Conservation (phyloP, 2,888 invertebrate species). For the Amphipoea lucens region DNA sequence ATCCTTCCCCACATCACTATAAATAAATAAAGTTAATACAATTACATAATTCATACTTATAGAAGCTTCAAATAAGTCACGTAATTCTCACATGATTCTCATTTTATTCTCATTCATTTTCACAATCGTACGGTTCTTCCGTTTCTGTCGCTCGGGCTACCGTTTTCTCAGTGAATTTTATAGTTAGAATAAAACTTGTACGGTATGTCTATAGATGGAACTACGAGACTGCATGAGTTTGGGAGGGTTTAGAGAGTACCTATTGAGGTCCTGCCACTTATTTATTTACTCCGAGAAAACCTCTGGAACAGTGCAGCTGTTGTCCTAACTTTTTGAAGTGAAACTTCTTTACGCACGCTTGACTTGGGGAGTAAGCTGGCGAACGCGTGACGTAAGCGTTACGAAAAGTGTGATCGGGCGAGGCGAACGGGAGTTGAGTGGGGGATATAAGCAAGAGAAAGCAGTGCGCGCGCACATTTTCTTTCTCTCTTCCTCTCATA, state of each 20-base stretch:
- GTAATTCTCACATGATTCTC: background rate
- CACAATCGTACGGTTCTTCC: constrained; percentile 52
- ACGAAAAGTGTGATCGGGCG: no score
- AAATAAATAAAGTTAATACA: background rate
- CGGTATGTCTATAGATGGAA: constrained; percentile 38
- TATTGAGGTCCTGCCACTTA: background rate
- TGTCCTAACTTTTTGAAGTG: background rate
- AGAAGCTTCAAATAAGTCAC: background rate
- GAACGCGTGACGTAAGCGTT: no score
- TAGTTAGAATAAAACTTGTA: constrained; percentile 70
- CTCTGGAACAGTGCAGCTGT: background rate
- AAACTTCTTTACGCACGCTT: no score
- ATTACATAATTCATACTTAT: background rate
- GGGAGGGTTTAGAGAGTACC: background rate
- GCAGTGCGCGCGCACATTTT: no score
- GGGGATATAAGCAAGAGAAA: no score
- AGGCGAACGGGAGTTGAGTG: no score
- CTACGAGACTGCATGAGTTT: background rate
- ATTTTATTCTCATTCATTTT: background rate
- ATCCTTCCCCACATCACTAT: background rate
- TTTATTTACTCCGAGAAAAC: background rate
- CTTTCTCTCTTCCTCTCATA: no score
- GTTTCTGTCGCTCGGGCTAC: constrained; percentile 49
- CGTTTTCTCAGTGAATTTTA: constrained; percentile 71
- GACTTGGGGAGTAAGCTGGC: no score